Evolutionary conservation across 1,140 invertebrate genomes (phyloP), one percentile per base, ranked within the genome.

Genomic region (Diabrotica virgifera): DNA sequence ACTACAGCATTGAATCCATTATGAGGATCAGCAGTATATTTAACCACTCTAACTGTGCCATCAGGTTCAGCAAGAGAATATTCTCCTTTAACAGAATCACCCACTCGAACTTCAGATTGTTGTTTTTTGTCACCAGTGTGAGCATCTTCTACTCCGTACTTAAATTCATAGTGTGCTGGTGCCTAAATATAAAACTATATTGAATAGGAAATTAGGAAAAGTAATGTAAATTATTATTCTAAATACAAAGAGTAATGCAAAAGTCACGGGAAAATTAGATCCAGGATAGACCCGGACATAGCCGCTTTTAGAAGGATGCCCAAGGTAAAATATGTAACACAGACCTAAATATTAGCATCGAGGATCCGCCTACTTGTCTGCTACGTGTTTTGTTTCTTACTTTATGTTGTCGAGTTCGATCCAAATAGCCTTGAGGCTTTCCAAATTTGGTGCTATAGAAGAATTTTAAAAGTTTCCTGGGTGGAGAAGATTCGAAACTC

Each of bases 51-150:
- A 52, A 81, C 73, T 63, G 79, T 80, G 65, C 82, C 82, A 67
- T 83, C 82, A 35, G 82, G 78, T 69, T 83, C 81, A 10, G 81
- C 76, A 53, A 82, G 78, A 60, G 81, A 82, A 78, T 83, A 84
- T 70, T 77, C 52, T 11, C 74, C 74, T 35, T 58, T 57, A 10
- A 65, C 64, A 5, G 51, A 46, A 55, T 65, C 64, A 11, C 57
- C 52, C 2, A 58, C 14, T 9, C 64, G 13, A 13, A 6, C 12
- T 55, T 65, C 59, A 11, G 36, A 82, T 78, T 62, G 78, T 40
- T 55, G 51, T 57, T 65, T 65, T 13, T 38, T 59, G 58, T 65
- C 64, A 6, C 57, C 57, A 35, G 64, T 65, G 14, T 60, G 59
- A 10, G 64, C 51, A 61, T 65, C 64, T n/a, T 61, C 56, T 3